A percentile compares a stretch with the other conserved stretches of the same genome.
phyloP scores from a whole-genome alignment of 2,888 invertebrate species.

The Drosophila pegasa region DNA sequence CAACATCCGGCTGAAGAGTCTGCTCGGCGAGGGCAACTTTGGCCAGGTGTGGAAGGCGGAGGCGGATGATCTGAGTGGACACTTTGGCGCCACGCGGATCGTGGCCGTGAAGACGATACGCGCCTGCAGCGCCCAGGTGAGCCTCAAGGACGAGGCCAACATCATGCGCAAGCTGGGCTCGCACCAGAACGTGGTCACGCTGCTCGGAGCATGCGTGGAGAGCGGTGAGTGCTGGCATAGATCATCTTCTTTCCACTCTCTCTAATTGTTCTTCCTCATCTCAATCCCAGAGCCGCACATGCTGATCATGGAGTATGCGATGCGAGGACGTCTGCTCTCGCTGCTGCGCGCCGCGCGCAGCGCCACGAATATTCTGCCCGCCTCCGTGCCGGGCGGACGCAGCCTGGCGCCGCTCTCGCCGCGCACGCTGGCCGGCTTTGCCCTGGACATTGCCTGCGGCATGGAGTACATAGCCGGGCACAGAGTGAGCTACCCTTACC shows the following conservation, averaged over 20 bases:
- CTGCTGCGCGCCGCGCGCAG: slow-evolving; percentile 88
- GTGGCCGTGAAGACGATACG: slow-evolving; percentile 95
- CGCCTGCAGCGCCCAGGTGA: slow-evolving; percentile 90
- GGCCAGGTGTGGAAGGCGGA: slow-evolving; percentile 95
- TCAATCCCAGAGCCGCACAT: slow-evolving; percentile 88
- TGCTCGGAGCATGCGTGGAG: slow-evolving; percentile 93
- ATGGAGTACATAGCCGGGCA: slow-evolving; percentile 94
- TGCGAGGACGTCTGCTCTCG: slow-evolving; percentile 92
- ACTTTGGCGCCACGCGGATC: slow-evolving; percentile 90
- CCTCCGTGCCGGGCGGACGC: slow-evolving; percentile 84
- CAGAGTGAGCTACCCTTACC: slow-evolving; percentile 87
- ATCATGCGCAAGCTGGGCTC: slow-evolving; percentile 94
- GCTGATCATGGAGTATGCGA: slow-evolving; percentile 94
- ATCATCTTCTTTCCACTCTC: background rate
- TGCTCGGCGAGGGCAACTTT: slow-evolving; percentile 94
- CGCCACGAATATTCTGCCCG: slow-evolving; percentile 85
- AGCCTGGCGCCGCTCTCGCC: slow-evolving; percentile 84
- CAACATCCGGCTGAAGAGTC: slow-evolving; percentile 90
- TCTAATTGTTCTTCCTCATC: background rate
- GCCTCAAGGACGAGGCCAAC: slow-evolving; percentile 91
- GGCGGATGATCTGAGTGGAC: slow-evolving; percentile 91
- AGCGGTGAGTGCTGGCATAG: slow-evolving; percentile 87
- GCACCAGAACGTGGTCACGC: slow-evolving; percentile 92
- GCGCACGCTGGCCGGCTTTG: slow-evolving; percentile 91
- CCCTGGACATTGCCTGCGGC: slow-evolving; percentile 92